phyloP scores from a whole-genome alignment of 2,113 vertebrate species.

The Typhlomys cinereus region DNA sequence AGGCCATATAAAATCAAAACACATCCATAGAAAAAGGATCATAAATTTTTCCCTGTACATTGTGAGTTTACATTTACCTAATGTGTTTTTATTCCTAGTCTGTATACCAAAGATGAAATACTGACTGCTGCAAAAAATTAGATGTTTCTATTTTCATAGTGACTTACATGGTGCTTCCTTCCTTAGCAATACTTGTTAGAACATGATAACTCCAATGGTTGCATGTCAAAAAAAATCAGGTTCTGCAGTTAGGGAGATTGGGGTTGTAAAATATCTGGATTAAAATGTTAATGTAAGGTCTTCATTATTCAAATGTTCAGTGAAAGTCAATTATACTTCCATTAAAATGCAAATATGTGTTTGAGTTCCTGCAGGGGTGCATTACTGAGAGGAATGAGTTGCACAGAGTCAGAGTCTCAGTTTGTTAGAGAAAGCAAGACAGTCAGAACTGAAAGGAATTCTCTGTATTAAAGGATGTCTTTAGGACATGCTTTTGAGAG shows the following conservation, averaged over 20 bases:
- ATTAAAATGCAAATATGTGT: constrained; percentile 73
- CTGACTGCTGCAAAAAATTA: not conserved
- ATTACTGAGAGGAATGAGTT: constrained; percentile 33
- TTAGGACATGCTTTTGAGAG: no score
- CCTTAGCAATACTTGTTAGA: no score
- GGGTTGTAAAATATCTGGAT: constrained; percentile 52
- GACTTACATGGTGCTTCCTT: not conserved
- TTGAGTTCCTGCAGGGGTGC: constrained; percentile 42
- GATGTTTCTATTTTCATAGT: not conserved
- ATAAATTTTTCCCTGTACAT: not conserved
- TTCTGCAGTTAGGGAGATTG: not conserved
- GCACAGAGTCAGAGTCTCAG: not conserved
- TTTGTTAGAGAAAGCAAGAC: not conserved
- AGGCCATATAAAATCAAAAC: constrained; percentile 14
- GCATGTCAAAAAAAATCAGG: constrained; percentile 35
- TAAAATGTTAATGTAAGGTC: constrained; percentile 68
- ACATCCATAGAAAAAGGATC: not conserved
- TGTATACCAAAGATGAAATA: not conserved
- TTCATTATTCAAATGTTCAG: constrained; percentile 73
- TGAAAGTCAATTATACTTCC: constrained; percentile 72
- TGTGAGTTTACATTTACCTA: not conserved
- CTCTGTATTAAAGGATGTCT: no score
- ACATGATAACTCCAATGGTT: not conserved
- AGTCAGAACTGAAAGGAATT: no score
- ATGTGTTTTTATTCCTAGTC: not conserved